phyloP scores from a whole-genome alignment of 2,888 invertebrate genomes.

The Maniola hyperantus region DNA sequence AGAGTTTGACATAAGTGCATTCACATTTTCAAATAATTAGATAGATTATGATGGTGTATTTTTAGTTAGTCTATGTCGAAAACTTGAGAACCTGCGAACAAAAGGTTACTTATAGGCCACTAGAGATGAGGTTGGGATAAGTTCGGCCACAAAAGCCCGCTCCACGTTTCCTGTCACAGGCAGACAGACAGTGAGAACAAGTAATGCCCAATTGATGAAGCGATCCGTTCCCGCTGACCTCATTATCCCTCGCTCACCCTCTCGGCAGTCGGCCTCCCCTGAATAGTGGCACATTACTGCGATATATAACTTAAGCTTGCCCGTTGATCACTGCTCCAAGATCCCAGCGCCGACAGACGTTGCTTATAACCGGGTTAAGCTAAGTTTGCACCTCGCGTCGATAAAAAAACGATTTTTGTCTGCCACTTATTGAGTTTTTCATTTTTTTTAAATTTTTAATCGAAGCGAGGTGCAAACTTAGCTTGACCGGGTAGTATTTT shows the following conservation, averaged over 20 bases:
- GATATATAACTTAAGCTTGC: neutral
- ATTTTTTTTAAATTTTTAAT: too few relatives aligned
- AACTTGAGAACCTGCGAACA: neutral
- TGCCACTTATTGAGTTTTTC: too few relatives aligned
- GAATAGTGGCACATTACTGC: neutral
- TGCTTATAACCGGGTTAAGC: too few relatives aligned
- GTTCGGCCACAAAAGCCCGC: neutral
- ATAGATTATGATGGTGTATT: too few relatives aligned
- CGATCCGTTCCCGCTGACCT: constrained; percentile 5
- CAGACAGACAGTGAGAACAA: neutral
- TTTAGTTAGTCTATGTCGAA: too few relatives aligned
- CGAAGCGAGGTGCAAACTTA: too few relatives aligned
- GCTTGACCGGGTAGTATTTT: too few relatives aligned
- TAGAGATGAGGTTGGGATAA: neutral
- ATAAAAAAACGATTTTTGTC: too few relatives aligned
- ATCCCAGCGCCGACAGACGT: too few relatives aligned
- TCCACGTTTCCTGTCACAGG: neutral
- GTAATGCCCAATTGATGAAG: constrained; percentile 18
- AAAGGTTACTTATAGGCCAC: neutral
- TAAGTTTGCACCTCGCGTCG: too few relatives aligned
- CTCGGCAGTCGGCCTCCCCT: neutral
- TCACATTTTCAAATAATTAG: too few relatives aligned
- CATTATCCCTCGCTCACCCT: neutral
- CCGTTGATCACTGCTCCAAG: neutral
- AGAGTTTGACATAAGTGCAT: too few relatives aligned